These are phyloP conservation scores for Nomada ruficornis DNA, from an alignment of 2,888 invertebrate genomes.

Conservation along the genomic window DNA sequence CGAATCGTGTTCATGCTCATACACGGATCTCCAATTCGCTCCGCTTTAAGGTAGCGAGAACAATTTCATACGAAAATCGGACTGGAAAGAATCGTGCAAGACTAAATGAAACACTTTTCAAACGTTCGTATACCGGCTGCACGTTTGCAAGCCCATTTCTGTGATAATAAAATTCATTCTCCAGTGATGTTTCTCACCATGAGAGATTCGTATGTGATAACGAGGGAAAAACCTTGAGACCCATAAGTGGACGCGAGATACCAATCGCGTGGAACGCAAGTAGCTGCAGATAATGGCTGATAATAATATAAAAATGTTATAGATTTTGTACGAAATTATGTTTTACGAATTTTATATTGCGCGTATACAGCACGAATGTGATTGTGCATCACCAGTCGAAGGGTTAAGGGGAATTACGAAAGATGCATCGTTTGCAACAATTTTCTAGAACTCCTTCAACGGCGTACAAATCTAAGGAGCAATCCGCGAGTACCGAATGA, in stretches of 20 bases:
- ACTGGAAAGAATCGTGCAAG: too few species aligned
- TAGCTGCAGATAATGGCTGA: slow-evolving; percentile 25
- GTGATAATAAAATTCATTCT: not conserved
- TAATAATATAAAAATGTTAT: too few species aligned
- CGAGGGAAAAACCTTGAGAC: slow-evolving; percentile 8
- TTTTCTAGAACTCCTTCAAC: not conserved
- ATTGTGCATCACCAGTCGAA: not conserved
- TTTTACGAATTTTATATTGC: too few species aligned
- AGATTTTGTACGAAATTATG: too few species aligned
- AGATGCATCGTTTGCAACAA: not conserved
- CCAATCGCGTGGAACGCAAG: not conserved
- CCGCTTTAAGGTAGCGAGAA: not conserved
- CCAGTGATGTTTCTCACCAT: not conserved
- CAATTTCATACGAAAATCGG: not conserved
- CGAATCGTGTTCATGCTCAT: slow-evolving; percentile 41
- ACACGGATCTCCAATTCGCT: not conserved
- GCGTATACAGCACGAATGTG: too few species aligned
- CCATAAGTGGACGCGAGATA: slow-evolving; percentile 8
- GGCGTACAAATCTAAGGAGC: not conserved
- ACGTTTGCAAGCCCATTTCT: too few species aligned
- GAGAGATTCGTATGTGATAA: not conserved
- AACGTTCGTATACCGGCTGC: too few species aligned
- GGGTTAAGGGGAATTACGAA: not conserved
- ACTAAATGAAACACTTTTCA: not conserved
- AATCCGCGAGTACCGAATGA: not conserved